Evolutionary conservation across 2,888 invertebrate genomes (phyloP), one percentile per base, ranked within the genome.

Genomic region (Polydrusus tereticollis): DNA sequence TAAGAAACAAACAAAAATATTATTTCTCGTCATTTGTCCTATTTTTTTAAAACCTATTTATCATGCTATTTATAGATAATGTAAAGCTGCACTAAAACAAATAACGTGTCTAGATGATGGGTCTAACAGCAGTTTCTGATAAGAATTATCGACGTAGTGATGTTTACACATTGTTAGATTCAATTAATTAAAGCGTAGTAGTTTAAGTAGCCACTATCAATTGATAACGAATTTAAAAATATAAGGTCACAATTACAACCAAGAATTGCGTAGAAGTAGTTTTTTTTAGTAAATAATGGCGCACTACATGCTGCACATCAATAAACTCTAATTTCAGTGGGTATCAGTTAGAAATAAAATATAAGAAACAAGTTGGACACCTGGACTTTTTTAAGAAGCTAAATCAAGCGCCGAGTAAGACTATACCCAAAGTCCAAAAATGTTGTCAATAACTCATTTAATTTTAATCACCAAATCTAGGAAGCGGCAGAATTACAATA

Each of bases 111-210:
- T 36, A 20, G 20, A 58, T 58, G 58, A 38, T 41, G 59, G 21
- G 38, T 59, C 38, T 41, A 59, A 59, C 59, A 59, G 21, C 52
- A 29, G 29, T 55, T 29, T 8, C 10, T 8, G 65, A 66, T 66
- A 66, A 66, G 57, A 18, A 55, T 57, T 57, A 66, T 66, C 65
- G 41, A 55, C 29, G 18, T 29, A 16, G 52, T 29, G 2, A 12
- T 55, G 52, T 55, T 55, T 55, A 55, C 12, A 55, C 16, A 29
- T 55, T 55, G 29, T 47, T 6, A 47, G 52, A 29, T 55, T 55
- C 29, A 55, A 43, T 66, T 55, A 55, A 43, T 66, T 66, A 66
- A 66, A 26, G 45, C 65, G 65, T 57, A 66, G 57, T 66, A 66
- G 50, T 45, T 66, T 12, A 55, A 55, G 57, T 55, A 55, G 23